These are phyloP conservation scores for Terrapene triunguis DNA, from an alignment of 2,113 vertebrate species.

Conservation along the genomic window DNA sequence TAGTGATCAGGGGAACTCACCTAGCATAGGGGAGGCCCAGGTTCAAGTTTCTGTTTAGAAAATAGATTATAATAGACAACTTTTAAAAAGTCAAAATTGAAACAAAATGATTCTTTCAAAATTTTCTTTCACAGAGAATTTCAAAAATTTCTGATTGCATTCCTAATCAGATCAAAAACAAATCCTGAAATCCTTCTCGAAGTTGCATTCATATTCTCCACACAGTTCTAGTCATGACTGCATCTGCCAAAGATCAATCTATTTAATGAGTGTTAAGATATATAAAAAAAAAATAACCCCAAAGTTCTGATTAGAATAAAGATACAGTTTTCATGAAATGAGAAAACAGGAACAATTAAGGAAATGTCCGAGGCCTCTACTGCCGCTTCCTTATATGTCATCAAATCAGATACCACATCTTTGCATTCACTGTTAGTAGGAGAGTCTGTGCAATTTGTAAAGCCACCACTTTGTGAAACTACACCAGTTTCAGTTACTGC, in stretches of 20 bases:
- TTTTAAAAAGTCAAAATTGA: not conserved
- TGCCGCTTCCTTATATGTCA: not conserved
- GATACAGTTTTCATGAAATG: not conserved
- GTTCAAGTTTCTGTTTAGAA: not conserved
- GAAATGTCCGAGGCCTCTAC: not conserved
- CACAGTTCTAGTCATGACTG: not conserved
- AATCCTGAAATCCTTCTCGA: not conserved
- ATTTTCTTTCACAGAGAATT: not conserved
- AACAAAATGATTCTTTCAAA: not conserved
- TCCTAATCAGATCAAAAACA: not conserved
- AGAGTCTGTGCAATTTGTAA: not conserved
- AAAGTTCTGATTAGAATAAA: not conserved
- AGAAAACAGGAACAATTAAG: not conserved
- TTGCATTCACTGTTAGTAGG: not conserved
- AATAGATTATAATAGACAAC: not conserved
- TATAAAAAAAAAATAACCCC: not conserved
- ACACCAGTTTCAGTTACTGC: not conserved
- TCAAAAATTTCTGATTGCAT: not conserved
- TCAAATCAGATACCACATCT: not conserved
- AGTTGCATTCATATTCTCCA: not conserved
- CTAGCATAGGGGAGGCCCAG: not conserved
- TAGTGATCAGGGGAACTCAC: not conserved
- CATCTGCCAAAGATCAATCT: not conserved
- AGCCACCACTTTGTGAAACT: not conserved
- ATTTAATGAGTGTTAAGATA: not conserved